Evolutionary conservation across 2,888 invertebrate genomes (phyloP).

Genomic region (Pasiphila rectangulata): DNA sequence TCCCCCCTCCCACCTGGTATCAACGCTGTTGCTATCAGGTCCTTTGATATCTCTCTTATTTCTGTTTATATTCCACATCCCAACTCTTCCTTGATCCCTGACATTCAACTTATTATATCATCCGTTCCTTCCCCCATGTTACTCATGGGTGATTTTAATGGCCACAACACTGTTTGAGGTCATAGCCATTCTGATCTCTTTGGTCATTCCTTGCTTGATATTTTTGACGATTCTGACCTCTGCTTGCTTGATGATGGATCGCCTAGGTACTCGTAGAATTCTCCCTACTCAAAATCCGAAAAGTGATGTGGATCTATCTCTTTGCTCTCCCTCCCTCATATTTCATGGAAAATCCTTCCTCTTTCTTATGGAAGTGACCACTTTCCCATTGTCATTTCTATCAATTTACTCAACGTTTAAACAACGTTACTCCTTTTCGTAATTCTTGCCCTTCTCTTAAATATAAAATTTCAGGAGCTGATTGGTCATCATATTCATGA

Average conservation of each 20-base stretch:
- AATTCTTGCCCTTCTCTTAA: slow-evolving; percentile 12
- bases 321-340: slow-evolving; percentile 16
- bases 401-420: slow-evolving; percentile 5
- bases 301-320: slow-evolving; percentile 33
- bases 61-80: slow-evolving; percentile 1
- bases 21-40: too few species aligned
- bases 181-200: background rate
- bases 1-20: too few species aligned
- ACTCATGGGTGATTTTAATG: background rate
- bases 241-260: slow-evolving; percentile 33
- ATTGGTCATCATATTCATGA: slow-evolving; percentile 11
- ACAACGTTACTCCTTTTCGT: background rate
- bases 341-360: slow-evolving; percentile 18
- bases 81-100: background rate
- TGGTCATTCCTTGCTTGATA: background rate
- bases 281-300: slow-evolving; percentile 19
- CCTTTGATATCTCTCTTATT: background rate
- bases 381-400: slow-evolving; percentile 20
- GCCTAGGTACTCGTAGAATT: slow-evolving; percentile 23
- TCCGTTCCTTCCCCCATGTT: background rate
- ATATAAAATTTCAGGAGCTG: slow-evolving; percentile 15
- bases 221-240: slow-evolving; percentile 23
- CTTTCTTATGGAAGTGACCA: slow-evolving; percentile 29
- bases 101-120: background rate
- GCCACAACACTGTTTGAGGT: too few species aligned